Conservation (phyloP, 2,797 vertebrate species). For the Hippoglossus hippoglossus region DNA sequence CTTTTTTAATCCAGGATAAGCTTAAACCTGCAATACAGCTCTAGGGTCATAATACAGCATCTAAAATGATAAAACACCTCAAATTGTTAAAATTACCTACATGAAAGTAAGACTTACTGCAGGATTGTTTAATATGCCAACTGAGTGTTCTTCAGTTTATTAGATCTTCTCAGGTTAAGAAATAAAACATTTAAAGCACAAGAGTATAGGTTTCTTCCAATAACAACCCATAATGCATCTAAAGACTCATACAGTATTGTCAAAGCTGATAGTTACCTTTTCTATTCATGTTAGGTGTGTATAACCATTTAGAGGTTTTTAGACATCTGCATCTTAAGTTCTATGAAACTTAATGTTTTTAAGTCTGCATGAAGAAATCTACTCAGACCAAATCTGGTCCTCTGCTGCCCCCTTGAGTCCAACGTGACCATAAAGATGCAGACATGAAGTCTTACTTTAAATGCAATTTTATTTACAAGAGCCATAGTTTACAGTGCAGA, state of each 20-base stretch:
- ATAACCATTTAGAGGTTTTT: no score
- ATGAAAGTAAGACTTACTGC: background rate
- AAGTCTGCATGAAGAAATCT: background rate
- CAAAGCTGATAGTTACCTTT: no score
- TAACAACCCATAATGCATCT: no score
- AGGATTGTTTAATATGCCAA: background rate
- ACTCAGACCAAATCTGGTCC: background rate
- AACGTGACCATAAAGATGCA: slow-evolving; percentile 13
- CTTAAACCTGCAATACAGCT: no score
- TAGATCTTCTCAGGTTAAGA: no score
- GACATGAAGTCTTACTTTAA: slow-evolving; percentile 34
- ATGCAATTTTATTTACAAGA: slow-evolving; percentile 80
- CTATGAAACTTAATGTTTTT: background rate
- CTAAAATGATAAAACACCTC: background rate
- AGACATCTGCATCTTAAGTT: background rate
- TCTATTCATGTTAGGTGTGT: no score
- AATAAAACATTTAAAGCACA: no score
- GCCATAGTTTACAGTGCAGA: slow-evolving; percentile 74
- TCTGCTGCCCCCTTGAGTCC: slow-evolving; percentile 72
- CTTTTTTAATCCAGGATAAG: no score
- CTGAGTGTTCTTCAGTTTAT: no score
- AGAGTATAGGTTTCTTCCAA: no score
- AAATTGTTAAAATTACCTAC: background rate
- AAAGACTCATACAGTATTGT: no score
- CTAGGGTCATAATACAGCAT: no score